These are phyloP conservation scores for Vidua chalybeata DNA, from an alignment of 2,113 vertebrate genomes.

Conservation along the genomic window DNA sequence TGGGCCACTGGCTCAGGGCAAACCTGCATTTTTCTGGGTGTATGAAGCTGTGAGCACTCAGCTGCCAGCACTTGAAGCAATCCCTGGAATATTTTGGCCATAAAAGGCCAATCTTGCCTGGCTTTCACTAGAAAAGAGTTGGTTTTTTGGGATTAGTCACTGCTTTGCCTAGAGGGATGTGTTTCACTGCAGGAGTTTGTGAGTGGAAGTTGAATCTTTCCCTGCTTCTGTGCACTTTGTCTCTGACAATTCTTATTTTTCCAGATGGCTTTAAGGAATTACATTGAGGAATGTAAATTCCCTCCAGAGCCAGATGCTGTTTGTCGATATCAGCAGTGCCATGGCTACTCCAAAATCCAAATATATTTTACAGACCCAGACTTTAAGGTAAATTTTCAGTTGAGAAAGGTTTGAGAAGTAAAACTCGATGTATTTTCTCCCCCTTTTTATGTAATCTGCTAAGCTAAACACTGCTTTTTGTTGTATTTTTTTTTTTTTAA, in stretches of 20 bases:
- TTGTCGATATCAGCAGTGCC: conserved; percentile 83
- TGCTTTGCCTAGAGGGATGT: background rate
- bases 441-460: background rate
- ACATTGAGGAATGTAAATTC: conserved; percentile 86
- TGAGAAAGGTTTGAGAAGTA: background rate
- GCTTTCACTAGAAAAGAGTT: background rate
- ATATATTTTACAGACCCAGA: conserved; percentile 94
- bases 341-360: conserved; percentile 78
- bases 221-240: background rate
- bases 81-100: background rate
- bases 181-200: background rate
- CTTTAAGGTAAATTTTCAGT: conserved; percentile 84
- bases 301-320: conserved; percentile 87
- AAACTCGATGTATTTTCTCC: background rate
- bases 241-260: background rate
- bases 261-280: conserved; percentile 78
- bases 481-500: background rate
- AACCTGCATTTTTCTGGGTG: background rate
- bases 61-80: background rate
- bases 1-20: background rate
- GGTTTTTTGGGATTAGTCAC: background rate
- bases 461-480: background rate
- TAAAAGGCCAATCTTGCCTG: background rate
- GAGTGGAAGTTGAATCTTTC: background rate
- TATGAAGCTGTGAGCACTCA: background rate